phyloP scores from a whole-genome alignment of 2,888 invertebrate genomes.

The Cerastoderma edule region DNA sequence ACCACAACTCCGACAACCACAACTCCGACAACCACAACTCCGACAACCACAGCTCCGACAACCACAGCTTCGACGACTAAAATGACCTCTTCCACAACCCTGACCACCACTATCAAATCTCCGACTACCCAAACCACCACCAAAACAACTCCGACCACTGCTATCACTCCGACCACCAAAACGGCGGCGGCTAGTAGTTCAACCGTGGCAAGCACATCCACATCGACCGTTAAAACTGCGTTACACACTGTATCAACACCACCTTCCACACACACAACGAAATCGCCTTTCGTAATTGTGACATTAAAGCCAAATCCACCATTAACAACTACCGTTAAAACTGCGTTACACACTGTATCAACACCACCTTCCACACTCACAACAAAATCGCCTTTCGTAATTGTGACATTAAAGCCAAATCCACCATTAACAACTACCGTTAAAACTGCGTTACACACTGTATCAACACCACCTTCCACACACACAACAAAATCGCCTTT shows the following conservation, averaged over 20 bases:
- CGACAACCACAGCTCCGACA: slow-evolving; percentile 20
- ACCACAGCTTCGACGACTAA: slow-evolving; percentile 18
- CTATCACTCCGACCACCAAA: slow-evolving; percentile 5
- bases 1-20: slow-evolving; percentile 14
- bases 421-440: neutral
- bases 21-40: slow-evolving; percentile 9
- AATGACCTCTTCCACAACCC: slow-evolving; percentile 1
- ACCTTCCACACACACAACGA: neutral
- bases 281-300: neutral
- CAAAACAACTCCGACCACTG: neutral
- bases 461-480: neutral
- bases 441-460: neutral
- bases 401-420: neutral
- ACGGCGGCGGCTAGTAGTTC: neutral
- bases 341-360: neutral
- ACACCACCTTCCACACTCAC: neutral
- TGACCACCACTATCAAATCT: neutral
- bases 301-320: neutral
- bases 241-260: neutral
- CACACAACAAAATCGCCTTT: neutral
- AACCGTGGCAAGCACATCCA: neutral
- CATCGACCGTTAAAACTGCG: neutral
- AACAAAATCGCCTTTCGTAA: neutral
- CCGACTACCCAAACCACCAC: neutral
- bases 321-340: neutral